These are phyloP conservation scores for Scatophagus argus DNA, from an alignment of 2,113 vertebrate genomes.

Conservation along the genomic window DNA sequence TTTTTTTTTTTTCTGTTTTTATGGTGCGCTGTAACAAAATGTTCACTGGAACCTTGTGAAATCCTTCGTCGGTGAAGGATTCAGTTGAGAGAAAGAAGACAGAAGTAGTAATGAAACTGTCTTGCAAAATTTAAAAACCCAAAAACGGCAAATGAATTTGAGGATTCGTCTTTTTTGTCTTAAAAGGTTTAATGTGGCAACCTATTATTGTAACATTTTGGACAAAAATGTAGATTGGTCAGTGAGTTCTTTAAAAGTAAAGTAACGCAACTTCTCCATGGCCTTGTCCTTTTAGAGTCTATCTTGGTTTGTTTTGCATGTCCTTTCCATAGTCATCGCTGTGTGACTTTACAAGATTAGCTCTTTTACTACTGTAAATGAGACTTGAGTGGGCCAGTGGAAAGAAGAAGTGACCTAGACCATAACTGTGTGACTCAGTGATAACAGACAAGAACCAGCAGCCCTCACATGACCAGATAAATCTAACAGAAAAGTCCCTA, in stretches of 20 bases:
- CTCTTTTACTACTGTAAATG: constrained; percentile 9
- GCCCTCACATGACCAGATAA: constrained; percentile 13
- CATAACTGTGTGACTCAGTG: constrained; percentile 52
- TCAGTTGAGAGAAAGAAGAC: not conserved
- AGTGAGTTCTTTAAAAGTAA: not conserved
- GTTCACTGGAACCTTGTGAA: constrained; percentile 24
- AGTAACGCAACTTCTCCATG: not conserved
- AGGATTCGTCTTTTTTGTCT: not conserved
- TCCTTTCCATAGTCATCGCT: constrained; percentile 44
- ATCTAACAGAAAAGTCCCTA: constrained; percentile 31
- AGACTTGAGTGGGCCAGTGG: constrained; percentile 20
- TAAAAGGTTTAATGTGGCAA: not conserved
- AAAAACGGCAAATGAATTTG: not conserved
- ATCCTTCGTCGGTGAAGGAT: not conserved
- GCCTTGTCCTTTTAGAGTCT: not conserved
- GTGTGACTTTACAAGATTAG: constrained; percentile 50
- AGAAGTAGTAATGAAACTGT: constrained; percentile 4
- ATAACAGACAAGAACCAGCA: constrained; percentile 9
- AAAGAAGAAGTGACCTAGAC: constrained; percentile 58
- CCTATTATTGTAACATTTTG: not conserved
- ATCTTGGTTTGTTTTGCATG: constrained; percentile 37
- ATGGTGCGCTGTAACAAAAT: not conserved
- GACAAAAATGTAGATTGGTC: not conserved
- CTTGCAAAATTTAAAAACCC: constrained; percentile 19
- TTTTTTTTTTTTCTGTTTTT: constrained; percentile 28